phyloP scores from a whole-genome alignment of 2,888 invertebrate species.

The Agrotis ipsilon region DNA sequence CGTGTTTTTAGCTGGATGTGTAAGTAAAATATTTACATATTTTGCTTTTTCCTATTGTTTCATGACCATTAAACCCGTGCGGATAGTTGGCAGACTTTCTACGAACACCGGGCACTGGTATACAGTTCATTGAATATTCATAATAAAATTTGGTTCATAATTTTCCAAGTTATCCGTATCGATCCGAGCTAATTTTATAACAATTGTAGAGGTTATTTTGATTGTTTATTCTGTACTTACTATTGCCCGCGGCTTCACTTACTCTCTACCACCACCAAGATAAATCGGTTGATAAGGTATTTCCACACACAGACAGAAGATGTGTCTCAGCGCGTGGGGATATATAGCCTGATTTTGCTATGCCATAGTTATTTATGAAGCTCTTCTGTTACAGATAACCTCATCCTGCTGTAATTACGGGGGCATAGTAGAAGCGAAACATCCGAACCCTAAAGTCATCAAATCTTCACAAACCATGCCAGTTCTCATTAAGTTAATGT shows the following conservation, averaged over 20 bases:
- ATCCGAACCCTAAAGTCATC: conserved; percentile 70
- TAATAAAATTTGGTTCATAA: too few species aligned
- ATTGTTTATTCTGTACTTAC: background rate
- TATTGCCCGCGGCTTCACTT: too few species aligned
- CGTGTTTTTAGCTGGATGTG: conserved; percentile 39
- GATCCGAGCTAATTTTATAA: background rate
- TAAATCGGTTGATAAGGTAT: too few species aligned
- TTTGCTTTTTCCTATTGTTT: background rate
- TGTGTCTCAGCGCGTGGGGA: too few species aligned
- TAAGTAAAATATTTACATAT: conserved; percentile 33
- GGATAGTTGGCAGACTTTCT: background rate
- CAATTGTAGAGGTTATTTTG: too few species aligned
- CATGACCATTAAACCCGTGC: background rate
- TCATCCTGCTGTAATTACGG: conserved; percentile 64
- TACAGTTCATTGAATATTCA: background rate
- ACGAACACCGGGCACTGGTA: too few species aligned
- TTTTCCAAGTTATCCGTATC: background rate
- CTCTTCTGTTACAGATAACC: conserved; percentile 38
- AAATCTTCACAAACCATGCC: conserved; percentile 73
- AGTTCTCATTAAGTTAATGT: conserved; percentile 74
- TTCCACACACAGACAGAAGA: too few species aligned
- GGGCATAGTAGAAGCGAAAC: conserved; percentile 75
- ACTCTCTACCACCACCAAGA: too few species aligned
- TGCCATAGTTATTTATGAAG: background rate
- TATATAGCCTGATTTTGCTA: too few species aligned